Evolutionary conservation across 2,888 invertebrate genomes (phyloP), one percentile per base, ranked within the genome.

Genomic region (Xanthorhoe spadicearia): DNA sequence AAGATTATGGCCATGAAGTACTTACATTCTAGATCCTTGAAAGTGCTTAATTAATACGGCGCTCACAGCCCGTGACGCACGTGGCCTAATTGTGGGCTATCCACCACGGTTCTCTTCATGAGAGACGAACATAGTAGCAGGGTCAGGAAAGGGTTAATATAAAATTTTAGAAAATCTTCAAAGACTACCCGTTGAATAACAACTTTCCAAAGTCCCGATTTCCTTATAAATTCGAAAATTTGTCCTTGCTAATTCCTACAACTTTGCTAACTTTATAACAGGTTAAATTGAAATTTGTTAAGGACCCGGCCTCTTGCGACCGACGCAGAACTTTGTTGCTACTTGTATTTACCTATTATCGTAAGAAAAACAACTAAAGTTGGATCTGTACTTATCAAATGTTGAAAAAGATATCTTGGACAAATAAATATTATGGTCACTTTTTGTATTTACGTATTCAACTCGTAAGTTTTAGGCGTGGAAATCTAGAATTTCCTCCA

Each of bases 271-370:
- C 85, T 82, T 89, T 87, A 86, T 86, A 87, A 83, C 84, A 89
- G 89, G 87, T 89, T 89, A 89, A 89, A 90, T 90, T 89, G 87
- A 88, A 89, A 89, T 83, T 85, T 66, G 78, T 76, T 77, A 79
- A 83, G 80, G 81, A 81, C 77, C 80, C 78, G 75, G 75, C 77
- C 78, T 80, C 69, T 70, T 70, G 72, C 54, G 58, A 66, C 66
- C 38, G 43, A 32, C 43, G 55, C 59, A 70, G 66, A 70, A 71
- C 68, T 71, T 71, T 51, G 61, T 64, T 15, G n/a, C 13, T 38
- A 19, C 5, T 51, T 19, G 57, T 18, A 57, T 35, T 32, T 48
- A 52, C 17, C 48, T 52, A 38, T 28, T 78, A 72, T 68, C 73
- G 61, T 60, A 66, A 69, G 68, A 70, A 63, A 61, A 52, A 53